phyloP scores from a whole-genome alignment of 2,888 invertebrate genomes.

The Gryllus longicercus region DNA sequence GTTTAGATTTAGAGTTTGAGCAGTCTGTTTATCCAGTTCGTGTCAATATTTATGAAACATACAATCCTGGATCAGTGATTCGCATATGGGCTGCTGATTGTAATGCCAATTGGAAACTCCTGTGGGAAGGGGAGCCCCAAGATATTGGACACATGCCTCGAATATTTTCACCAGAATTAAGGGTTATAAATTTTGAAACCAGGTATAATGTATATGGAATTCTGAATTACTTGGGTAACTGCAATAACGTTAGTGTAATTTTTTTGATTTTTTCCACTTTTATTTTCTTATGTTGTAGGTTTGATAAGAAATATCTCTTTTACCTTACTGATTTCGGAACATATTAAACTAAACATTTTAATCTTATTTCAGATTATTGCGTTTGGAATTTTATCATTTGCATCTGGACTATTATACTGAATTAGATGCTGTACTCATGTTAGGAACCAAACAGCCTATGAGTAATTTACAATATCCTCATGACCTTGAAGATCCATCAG shows the following conservation, averaged over 20 bases:
- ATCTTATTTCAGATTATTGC: slow-evolving; percentile 60
- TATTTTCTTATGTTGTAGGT: no score
- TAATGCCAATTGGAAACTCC: slow-evolving; percentile 60
- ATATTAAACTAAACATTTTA: not conserved
- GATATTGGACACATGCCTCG: slow-evolving; percentile 60
- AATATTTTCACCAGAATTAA: slow-evolving; percentile 72
- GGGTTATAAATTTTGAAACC: slow-evolving; percentile 55
- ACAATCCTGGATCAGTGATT: slow-evolving; percentile 79
- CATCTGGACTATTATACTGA: slow-evolving; percentile 81
- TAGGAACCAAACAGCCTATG: slow-evolving; percentile 58
- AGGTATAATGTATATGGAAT: slow-evolving; percentile 47
- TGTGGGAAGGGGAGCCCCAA: slow-evolving; percentile 74
- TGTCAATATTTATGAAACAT: slow-evolving; percentile 77
- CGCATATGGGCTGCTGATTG: slow-evolving; percentile 68
- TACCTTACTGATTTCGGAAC: no score
- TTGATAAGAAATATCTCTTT: no score
- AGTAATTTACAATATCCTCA: not conserved
- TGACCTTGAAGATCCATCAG: slow-evolving; percentile 17
- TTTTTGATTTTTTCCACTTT: no score
- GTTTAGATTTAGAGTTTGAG: slow-evolving; percentile 63
- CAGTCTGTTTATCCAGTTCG: slow-evolving; percentile 64
- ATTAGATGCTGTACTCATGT: slow-evolving; percentile 77
- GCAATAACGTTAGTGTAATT: no score
- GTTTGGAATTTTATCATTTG: slow-evolving; percentile 83
- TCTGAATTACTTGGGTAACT: no score